Evolutionary conservation across 2,113 vertebrate species (phyloP).

Genomic region (Oplegnathus fasciatus): DNA sequence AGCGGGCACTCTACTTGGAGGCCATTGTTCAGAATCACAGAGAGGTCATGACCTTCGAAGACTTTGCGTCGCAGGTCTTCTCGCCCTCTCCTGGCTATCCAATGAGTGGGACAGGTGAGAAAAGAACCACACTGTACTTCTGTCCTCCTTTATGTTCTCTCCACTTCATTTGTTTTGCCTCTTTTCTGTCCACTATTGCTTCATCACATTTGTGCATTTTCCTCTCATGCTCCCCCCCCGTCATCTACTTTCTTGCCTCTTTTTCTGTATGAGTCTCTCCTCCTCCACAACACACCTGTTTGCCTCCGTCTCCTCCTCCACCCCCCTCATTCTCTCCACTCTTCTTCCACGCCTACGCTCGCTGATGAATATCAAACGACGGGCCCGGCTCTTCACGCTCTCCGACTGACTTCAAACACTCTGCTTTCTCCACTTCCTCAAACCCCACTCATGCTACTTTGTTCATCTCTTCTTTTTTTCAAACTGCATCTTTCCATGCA

Average conservation of each 20-base stretch:
- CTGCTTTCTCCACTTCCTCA: slow-evolving; percentile 61
- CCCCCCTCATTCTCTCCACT: slow-evolving; percentile 57
- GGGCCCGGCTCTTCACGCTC: slow-evolving; percentile 54
- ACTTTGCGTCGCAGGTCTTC: slow-evolving; percentile 97
- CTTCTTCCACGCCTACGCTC: slow-evolving; percentile 80
- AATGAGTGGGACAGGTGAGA: slow-evolving; percentile 93
- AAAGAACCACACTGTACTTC: slow-evolving; percentile 45
- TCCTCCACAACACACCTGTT: slow-evolving; percentile 79
- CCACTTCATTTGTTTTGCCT: background rate
- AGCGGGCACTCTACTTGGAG: slow-evolving; percentile 96
- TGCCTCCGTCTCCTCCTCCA: slow-evolving; percentile 65
- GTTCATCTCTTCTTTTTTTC: slow-evolving; percentile 57
- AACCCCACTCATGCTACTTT: slow-evolving; percentile 58
- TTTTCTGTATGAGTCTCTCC: slow-evolving; percentile 29
- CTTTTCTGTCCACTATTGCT: background rate
- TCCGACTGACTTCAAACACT: slow-evolving; percentile 76
- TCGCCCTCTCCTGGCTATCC: slow-evolving; percentile 93
- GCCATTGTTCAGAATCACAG: slow-evolving; percentile 98
- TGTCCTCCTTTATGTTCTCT: slow-evolving; percentile 14
- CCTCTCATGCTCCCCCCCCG: background rate
- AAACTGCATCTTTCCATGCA: slow-evolving; percentile 61
- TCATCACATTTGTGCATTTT: slow-evolving; percentile 28
- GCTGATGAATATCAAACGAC: slow-evolving; percentile 86
- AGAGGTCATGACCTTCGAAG: slow-evolving; percentile 97
- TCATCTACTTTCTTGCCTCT: slow-evolving; percentile 6